These are phyloP conservation scores for Xiphorhynchus elegans DNA, from an alignment of 2,113 vertebrate genomes.

Conservation along the genomic window DNA sequence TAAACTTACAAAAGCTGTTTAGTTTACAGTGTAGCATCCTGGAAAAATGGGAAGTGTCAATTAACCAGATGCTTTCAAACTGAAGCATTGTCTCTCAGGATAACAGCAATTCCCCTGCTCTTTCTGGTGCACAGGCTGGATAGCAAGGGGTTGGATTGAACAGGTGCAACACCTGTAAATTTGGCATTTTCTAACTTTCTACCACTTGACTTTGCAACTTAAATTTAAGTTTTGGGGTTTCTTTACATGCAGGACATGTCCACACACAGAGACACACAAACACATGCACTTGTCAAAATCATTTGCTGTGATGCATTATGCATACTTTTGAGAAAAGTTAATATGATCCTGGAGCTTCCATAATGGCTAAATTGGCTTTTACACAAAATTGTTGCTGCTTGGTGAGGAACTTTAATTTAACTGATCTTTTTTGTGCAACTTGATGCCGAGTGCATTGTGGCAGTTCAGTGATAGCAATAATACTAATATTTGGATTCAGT, in stretches of 20 bases:
- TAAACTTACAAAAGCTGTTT: not conserved
- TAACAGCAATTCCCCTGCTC: not conserved
- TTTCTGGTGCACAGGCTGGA: not conserved
- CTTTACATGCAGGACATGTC: constrained; percentile 23
- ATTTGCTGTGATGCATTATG: constrained; percentile 38
- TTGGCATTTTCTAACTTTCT: constrained; percentile 3
- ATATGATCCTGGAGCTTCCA: constrained; percentile 2
- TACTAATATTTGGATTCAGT: constrained; percentile 37
- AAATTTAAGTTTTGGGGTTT: constrained; percentile 5
- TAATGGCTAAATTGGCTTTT: constrained; percentile 56
- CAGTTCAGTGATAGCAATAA: constrained; percentile 15
- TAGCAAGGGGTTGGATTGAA: not conserved
- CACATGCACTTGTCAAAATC: constrained; percentile 26
- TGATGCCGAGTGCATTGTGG: not conserved
- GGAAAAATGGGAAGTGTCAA: not conserved
- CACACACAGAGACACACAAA: not conserved
- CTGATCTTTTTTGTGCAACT: constrained; percentile 29
- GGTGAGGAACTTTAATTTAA: constrained; percentile 56
- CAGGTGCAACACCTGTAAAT: constrained; percentile 21
- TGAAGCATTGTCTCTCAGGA: not conserved
- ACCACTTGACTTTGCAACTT: constrained; percentile 9
- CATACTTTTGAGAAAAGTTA: constrained; percentile 40
- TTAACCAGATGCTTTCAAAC: constrained; percentile 16
- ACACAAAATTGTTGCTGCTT: not conserved
- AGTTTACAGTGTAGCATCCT: not conserved